Base-by-base conservation (phyloP, 2,888 invertebrate genomes). In the Catocala fraxini region DNA sequence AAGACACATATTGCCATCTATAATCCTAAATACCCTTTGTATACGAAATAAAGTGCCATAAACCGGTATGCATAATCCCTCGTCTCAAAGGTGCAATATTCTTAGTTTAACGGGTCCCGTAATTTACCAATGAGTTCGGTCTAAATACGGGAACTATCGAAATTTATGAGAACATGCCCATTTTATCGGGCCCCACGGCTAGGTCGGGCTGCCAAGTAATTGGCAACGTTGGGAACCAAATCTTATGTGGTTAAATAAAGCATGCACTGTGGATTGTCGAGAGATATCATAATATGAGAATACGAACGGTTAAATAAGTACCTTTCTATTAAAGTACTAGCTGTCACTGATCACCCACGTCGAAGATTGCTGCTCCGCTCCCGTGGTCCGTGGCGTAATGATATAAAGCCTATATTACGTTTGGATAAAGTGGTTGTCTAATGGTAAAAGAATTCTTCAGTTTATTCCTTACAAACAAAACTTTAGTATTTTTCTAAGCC, bases 121-220 rank as follows among this genome's bases (percentile, higher is more conserved):
- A 70, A 81, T 74, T 70, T 71, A 70, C 73, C 74, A 68, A 71
- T 76, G 76, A 78, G 74, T 79, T 74, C 70, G 68, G 67, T 68
- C 72, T 76, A 79, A 81, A 81, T 80, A 77, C 73, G 63, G 25
- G 45, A 39, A 66, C 65, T 75, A 78, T 72, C 61, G 61, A 55
- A 63, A 77, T 70, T 64, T 72, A 70, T 64, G 59, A 42, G 56
- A 71, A 60, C 57, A 54, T 13, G 52, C 49, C 59, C 54, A 61
- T 66, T 75, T 76, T 65, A 76, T 73, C 62, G 64, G 49, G 65
- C 71, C 73, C 69, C 57, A 47, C 60, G 72, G 70, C 76, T 52
- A 51, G 46, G 54, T 61, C 66, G 55, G 64, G 65, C 43, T 69
- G 70, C 72, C 78, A 73, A 73, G 61, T 73, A 55, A 72, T 69